These are phyloP conservation scores for Zele albiditarsus DNA, from an alignment of 2,888 invertebrate species.

Conservation along the genomic window DNA sequence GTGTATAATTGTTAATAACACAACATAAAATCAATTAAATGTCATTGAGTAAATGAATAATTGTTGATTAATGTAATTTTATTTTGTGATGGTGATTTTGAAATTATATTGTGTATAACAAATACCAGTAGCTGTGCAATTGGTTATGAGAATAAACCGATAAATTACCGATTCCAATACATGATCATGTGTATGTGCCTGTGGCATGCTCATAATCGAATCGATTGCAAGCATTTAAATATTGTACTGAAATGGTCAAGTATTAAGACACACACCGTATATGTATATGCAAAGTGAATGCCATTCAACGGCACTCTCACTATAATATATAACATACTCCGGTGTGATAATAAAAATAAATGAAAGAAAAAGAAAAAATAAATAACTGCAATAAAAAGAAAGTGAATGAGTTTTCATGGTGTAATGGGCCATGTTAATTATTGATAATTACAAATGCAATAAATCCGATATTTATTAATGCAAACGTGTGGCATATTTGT, in stretches of 20 bases:
- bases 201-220: slow-evolving; percentile 1
- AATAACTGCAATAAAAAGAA: background rate
- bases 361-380: background rate
- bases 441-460: slow-evolving; percentile 66
- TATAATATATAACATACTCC: slow-evolving; percentile 56
- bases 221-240: slow-evolving; percentile 10
- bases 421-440: slow-evolving; percentile 65
- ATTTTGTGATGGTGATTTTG: background rate
- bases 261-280: slow-evolving; percentile 46
- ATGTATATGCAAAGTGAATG: slow-evolving; percentile 55
- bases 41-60: background rate
- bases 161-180: background rate
- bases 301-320: slow-evolving; percentile 55
- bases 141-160: background rate
- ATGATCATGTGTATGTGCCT: background rate
- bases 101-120: background rate
- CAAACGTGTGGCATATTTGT: slow-evolving; percentile 34
- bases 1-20: background rate
- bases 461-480: slow-evolving; percentile 63
- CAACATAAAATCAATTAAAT: background rate
- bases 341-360: slow-evolving; percentile 61
- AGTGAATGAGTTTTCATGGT: slow-evolving; percentile 44
- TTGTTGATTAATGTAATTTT: background rate
- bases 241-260: slow-evolving; percentile 31
- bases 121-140: background rate